phyloP scores from a whole-genome alignment of 1,140 invertebrate species.

The Battus philenor region DNA sequence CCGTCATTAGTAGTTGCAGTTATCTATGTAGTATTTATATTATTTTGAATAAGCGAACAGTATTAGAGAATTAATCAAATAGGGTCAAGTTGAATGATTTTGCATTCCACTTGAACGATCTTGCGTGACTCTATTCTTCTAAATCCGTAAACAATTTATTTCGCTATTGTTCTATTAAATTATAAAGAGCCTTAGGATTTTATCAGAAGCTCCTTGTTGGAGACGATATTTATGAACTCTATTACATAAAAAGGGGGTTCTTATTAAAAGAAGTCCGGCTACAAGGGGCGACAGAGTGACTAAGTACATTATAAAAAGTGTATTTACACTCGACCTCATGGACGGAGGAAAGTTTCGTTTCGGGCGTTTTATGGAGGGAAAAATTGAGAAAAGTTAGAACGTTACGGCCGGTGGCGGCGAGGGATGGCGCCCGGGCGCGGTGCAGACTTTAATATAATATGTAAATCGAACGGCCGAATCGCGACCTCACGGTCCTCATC shows the following conservation, averaged over 20 bases:
- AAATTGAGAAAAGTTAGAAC: conserved; percentile 73
- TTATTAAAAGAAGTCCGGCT: conserved; percentile 59
- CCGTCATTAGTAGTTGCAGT: too few species aligned
- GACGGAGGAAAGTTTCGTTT: conserved; percentile 65
- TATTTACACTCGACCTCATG: conserved; percentile 71
- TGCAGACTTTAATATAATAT: conserved; percentile 72
- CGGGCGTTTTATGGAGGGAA: conserved; percentile 69
- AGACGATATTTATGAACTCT: conserved; percentile 34
- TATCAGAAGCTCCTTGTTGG: conserved; percentile 3
- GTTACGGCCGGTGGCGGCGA: conserved; percentile 66
- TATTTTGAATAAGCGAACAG: too few species aligned
- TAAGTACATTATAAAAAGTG: conserved; percentile 72
- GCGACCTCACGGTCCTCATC: conserved; percentile 52
- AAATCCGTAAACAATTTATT: too few species aligned
- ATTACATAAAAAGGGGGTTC: conserved; percentile 34
- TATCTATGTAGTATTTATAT: too few species aligned
- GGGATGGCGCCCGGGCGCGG: conserved; percentile 39
- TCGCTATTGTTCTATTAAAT: not conserved
- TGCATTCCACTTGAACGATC: too few species aligned
- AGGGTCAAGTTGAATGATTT: too few species aligned
- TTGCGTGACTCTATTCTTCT: too few species aligned
- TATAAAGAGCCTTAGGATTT: too few species aligned
- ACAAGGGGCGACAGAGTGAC: conserved; percentile 52
- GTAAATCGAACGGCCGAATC: conserved; percentile 66
- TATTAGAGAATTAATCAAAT: too few species aligned